Conservation (phyloP, 2,888 invertebrate genomes). For the Lasioglossum figueresi region DNA sequence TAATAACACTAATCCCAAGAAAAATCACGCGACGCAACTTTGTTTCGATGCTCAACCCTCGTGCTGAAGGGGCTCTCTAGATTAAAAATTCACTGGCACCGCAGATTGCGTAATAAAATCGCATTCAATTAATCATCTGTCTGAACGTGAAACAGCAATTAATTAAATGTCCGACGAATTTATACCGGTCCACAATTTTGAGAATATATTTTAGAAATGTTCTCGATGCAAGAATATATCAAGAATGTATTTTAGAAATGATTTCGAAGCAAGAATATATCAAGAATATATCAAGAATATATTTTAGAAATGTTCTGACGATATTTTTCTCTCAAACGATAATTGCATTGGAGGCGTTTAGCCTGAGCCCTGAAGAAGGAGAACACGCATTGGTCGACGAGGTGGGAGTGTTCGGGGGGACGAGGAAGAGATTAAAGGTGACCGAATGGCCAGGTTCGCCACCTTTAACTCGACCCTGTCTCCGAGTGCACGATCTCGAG, state of each 20-base stretch:
- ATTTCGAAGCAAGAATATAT: too few species aligned
- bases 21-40: slow-evolving; percentile 28
- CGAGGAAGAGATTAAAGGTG: slow-evolving; percentile 39
- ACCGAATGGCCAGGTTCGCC: slow-evolving; percentile 39
- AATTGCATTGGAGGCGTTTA: slow-evolving; percentile 33
- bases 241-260: too few species aligned
- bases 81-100: not conserved
- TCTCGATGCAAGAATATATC: too few species aligned
- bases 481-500: slow-evolving; percentile 48
- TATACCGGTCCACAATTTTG: too few species aligned
- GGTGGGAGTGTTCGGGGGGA: not conserved
- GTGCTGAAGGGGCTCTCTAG: not conserved
- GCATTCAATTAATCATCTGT: not conserved
- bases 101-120: not conserved
- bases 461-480: slow-evolving; percentile 38
- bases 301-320: not conserved
- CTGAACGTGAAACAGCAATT: not conserved
- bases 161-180: not conserved
- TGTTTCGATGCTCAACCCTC: not conserved
- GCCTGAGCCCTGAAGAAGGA: slow-evolving; percentile 1
- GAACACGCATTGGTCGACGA: not conserved
- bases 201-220: too few species aligned
- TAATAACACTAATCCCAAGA: slow-evolving; percentile 28
- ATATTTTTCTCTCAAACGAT: slow-evolving; percentile 17
- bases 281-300: too few species aligned